Base-by-base conservation (phyloP, 2,888 invertebrate species). In the Tetragonisca angustula region DNA sequence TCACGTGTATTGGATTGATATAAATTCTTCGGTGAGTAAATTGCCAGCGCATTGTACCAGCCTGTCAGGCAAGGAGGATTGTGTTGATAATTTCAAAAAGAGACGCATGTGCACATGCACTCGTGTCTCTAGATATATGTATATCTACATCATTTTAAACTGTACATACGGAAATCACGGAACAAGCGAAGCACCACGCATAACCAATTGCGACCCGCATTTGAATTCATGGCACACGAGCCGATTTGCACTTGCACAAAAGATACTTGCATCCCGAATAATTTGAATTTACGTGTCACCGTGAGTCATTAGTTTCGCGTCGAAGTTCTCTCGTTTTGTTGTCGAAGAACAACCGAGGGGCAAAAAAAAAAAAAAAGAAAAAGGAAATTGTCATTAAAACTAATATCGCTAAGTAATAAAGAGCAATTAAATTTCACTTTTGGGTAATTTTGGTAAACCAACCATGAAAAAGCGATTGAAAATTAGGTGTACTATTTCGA, bases 171-270 rank as follows among this genome's bases (percentile, higher is more conserved):
- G 78, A 76, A 87, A 87, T 87, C 71, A 71, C 70, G 84, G 74
- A 64, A 80, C 79, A 77, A 72, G 80, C 78, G 78, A 78, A 64
- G 79, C 79, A 81, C 77, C 76, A 59, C 67, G 73, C 83, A 86
- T 87, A 87, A 87, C 83, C 86, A 87, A 85, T 87, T 69, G 76
- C 70, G 69, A 81, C 64, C 52, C 71, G 61, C 83, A 87, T 87
- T 81, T 68, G 74, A 81, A 85, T 86, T 87, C 83, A 72, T 67
- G 32, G 74, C 80, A 64, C 78, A 69, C 4, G 65, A 69, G 70
- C 67, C 76, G 85, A 86, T 86, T 85, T 87, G 79, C 80, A 83
- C 78, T 87, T 76, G 81, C 86, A 81, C 82, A 85, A 85, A 86
- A 85, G 79, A 79, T 61, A 67, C 78, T 74, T 73, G 75, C 67